Percentiles rank a stretch among this genome's conserved stretches.
Evolutionary conservation across 2,888 invertebrate genomes (phyloP).

Genomic region (Nomada ruficornis): DNA sequence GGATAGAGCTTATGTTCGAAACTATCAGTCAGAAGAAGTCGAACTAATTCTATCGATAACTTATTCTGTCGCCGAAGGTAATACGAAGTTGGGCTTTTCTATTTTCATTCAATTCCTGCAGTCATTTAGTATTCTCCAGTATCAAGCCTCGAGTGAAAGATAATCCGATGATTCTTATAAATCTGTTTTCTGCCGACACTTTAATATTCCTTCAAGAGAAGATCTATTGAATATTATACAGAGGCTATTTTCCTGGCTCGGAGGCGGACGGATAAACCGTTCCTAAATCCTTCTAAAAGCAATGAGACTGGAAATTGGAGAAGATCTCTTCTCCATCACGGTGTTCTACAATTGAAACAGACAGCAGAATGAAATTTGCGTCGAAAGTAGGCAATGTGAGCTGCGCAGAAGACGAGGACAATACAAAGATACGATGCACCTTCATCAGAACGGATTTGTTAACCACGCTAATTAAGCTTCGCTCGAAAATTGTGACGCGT

Average conservation of each 20-base stretch:
- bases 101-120: too few relatives aligned
- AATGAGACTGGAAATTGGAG: not conserved
- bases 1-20: too few relatives aligned
- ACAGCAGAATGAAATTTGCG: not conserved
- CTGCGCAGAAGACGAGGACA: conserved; percentile 20
- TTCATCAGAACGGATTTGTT: not conserved
- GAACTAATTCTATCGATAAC: too few relatives aligned
- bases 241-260: not conserved
- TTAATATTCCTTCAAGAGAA: not conserved
- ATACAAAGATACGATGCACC: not conserved
- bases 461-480: conserved; percentile 25
- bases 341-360: conserved; percentile 4
- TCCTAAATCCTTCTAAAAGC: conserved; percentile 1
- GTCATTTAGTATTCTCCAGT: too few relatives aligned
- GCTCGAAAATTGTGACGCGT: conserved; percentile 19
- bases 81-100: too few relatives aligned
- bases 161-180: not conserved
- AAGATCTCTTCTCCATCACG: conserved; percentile 4
- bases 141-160: not conserved
- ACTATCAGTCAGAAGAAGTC: too few relatives aligned
- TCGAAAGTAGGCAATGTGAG: not conserved
- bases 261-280: not conserved
- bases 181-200: not conserved
- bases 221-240: too few relatives aligned
- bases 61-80: too few relatives aligned